Evolutionary conservation across 2,888 invertebrate genomes (phyloP), one percentile per base, ranked within the genome.

Genomic region (Aethes cnicana): DNA sequence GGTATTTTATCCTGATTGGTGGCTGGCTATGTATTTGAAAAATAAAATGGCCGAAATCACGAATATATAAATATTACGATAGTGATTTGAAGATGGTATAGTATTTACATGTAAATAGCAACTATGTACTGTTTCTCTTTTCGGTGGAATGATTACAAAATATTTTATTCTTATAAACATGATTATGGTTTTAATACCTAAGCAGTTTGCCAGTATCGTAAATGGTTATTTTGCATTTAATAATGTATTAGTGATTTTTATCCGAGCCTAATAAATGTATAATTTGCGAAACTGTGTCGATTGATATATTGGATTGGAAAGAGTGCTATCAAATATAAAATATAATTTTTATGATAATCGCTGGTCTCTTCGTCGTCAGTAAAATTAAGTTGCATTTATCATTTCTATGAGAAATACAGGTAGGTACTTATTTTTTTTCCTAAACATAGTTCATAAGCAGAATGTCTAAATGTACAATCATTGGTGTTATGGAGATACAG

Each of bases 171-270:
- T n/a, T n/a, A n/a, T n/a, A n/a, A n/a, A n/a, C n/a, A n/a, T n/a
- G 7, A 26, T n/a, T 9, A n/a, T n/a, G n/a, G n/a, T n/a, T 0
- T 26, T 26, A 14, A 4, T 23, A 23, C 23, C 16, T 11, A 5
- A 9, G 11, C 28, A 63, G 62, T 76, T 76, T 72, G 72, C 67
- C 72, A 64, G 65, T 61, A 32, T 49, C 36, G 46, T 61, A 56
- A 54, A 33, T 61, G 66, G 59, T 74, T 74, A 62, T 62, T 74
- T 81, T 82, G 82, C 84, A 84, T 84, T 84, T 81, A 82, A 68
- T 77, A 72, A 62, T 69, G 66, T 75, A 39, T 73, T 76, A 76
- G 69, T 68, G 57, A 69, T 71, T 71, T 69, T 62, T 65, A 77
- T 78, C 78, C 74, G 78, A 81, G 76, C 78, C 79, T 77, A 73